Evolutionary conservation across 1,140 invertebrate genomes (phyloP), one percentile per base, ranked within the genome.

Genomic region (Bilobella aurantiaca): DNA sequence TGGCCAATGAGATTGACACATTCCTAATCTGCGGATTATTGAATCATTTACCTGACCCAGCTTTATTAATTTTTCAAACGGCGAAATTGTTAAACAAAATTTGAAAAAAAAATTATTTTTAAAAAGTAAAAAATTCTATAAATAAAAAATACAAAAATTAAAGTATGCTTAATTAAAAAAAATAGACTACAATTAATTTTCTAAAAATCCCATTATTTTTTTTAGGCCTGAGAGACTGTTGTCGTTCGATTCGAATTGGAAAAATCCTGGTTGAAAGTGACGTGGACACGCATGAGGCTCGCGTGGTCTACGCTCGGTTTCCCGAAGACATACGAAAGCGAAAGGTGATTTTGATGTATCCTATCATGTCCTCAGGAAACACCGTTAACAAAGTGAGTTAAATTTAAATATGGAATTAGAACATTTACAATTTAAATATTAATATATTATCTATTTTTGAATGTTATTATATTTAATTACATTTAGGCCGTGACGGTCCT

Each of bases 211-310:
- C n/a, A n/a, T n/a, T n/a, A n/a, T n/a, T n/a, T n/a, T 76, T 78
- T 57, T 78, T 90, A 84, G 95, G 95, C 25, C 79, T 99, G 21
- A 79, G 96, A 58, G 95, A 98, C 76, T 99, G 96, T 78, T 98
- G 96, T 79, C 85, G 96, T 3, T 97, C 93, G 8, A 98, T 98
- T 74, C 82, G 92, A 65, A 98, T 98, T 70, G 96, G 95, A 28
- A 98, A 98, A 81, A 98, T 98, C 74, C 78, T 99, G 59, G 91
- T 98, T n/a, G 93, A 97, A 77, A 95, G 89, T 74, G 93, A 98
- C 81, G 86, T 87, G 37, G 93, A 97, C 72, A 97, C 93, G 0
- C 93, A 98, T 72, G 93, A 96, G 78, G 93, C 96, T 12, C 87
- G 86, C 77, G 93, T 99, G 23, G 92, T 98, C 1, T 99, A 99